phyloP scores from a whole-genome alignment of 2,888 invertebrate species.

The Clistopyga incitator region DNA sequence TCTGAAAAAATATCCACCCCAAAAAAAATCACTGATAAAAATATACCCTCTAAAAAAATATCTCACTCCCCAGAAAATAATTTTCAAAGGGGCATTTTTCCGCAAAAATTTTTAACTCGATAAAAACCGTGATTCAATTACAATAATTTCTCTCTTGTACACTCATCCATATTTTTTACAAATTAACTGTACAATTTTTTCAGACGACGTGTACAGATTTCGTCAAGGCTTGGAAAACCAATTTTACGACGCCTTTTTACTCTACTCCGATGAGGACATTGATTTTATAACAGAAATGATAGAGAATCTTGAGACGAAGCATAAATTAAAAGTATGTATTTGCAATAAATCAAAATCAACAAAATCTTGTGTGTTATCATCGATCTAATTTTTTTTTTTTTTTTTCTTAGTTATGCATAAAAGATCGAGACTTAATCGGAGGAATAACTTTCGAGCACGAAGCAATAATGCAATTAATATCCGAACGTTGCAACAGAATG shows the following conservation, averaged over 20 bases:
- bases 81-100: no score
- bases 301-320: constrained; percentile 87
- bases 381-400: no score
- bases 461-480: constrained; percentile 90
- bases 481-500: constrained; percentile 91
- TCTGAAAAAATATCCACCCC: no score
- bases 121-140: no score
- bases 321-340: constrained; percentile 87
- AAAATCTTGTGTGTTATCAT: background rate
- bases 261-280: constrained; percentile 91
- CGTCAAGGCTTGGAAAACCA: constrained; percentile 86
- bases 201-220: constrained; percentile 86
- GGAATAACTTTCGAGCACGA: constrained; percentile 90
- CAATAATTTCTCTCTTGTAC: background rate
- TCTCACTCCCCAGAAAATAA: no score
- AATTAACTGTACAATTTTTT: background rate
- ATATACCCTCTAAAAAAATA: no score
- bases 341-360: no score
- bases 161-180: background rate
- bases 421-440: constrained; percentile 90
- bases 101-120: no score
- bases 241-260: constrained; percentile 91
- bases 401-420: constrained; percentile 88
- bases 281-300: constrained; percentile 89
- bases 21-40: no score